Percentiles rank a stretch among this genome's conserved stretches.
Conservation (phyloP, 2,888 invertebrate species). For the Callyntrura guangdongensis region DNA sequence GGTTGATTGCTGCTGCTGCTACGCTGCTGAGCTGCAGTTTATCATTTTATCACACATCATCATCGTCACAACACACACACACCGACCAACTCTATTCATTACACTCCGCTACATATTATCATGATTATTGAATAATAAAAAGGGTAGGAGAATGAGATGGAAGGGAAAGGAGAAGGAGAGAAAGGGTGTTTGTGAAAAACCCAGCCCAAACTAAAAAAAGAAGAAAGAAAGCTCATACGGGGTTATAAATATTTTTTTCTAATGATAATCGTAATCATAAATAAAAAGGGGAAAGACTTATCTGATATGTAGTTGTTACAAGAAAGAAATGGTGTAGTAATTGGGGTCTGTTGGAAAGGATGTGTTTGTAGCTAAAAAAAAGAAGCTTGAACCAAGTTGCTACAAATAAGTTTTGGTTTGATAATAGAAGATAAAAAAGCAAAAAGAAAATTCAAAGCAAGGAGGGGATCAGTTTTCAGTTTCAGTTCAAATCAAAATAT, state of each 20-base stretch:
- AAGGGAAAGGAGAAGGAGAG: slow-evolving; percentile 5
- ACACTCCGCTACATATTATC: neutral
- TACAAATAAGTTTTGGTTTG: slow-evolving; percentile 22
- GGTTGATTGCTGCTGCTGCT: slow-evolving; percentile 48
- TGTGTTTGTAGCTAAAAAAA: neutral
- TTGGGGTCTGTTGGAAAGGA: slow-evolving; percentile 5
- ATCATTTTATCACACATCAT: slow-evolving; percentile 57
- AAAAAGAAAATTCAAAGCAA: neutral
- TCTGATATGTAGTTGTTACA: neutral
- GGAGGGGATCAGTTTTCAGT: slow-evolving; percentile 20
- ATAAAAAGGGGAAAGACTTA: slow-evolving; percentile 3
- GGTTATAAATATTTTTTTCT: slow-evolving; percentile 35
- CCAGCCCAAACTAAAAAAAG: neutral
- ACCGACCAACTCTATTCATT: slow-evolving; percentile 39
- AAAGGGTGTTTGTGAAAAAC: slow-evolving; percentile 12
- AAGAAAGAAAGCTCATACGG: slow-evolving; percentile 24
- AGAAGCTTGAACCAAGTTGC: slow-evolving; percentile 20
- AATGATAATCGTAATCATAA: slow-evolving; percentile 48
- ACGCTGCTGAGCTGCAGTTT: slow-evolving; percentile 39
- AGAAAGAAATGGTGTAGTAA: slow-evolving; percentile 21
- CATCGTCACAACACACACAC: slow-evolving; percentile 42
- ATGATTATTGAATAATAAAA: slow-evolving; percentile 36
- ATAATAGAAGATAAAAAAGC: neutral
- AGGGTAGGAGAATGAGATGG: neutral
- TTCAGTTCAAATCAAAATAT: neutral